phyloP scores from a whole-genome alignment of 2,888 invertebrate species.

The Flexamia atlantica region DNA sequence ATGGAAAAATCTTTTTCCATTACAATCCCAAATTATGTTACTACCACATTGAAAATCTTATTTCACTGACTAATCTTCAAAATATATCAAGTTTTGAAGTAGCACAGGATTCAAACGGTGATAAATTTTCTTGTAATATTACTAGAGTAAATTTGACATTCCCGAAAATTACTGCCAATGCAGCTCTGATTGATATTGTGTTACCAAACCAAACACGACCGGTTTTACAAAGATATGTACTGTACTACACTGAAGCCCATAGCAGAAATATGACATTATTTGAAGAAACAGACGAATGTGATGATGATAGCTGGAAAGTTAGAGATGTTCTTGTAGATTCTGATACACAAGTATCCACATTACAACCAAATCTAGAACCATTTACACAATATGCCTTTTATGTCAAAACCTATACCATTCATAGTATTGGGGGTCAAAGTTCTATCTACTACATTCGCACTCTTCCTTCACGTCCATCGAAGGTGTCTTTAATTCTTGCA shows the following conservation, averaged over 20 bases:
- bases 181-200: slow-evolving; percentile 66
- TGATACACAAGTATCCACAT: slow-evolving; percentile 61
- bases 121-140: slow-evolving; percentile 82
- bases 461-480: slow-evolving; percentile 73
- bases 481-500: slow-evolving; percentile 72
- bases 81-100: slow-evolving; percentile 78
- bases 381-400: slow-evolving; percentile 86
- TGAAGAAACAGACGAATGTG: slow-evolving; percentile 79
- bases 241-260: slow-evolving; percentile 80
- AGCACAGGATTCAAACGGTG: slow-evolving; percentile 82
- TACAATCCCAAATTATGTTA: slow-evolving; percentile 89
- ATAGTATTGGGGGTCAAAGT: slow-evolving; percentile 75
- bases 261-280: slow-evolving; percentile 76
- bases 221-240: slow-evolving; percentile 80
- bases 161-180: slow-evolving; percentile 60
- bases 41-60: slow-evolving; percentile 79
- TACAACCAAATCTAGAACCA: slow-evolving; percentile 77
- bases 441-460: slow-evolving; percentile 76
- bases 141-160: slow-evolving; percentile 75
- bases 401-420: slow-evolving; percentile 81
- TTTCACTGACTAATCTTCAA: slow-evolving; percentile 75
- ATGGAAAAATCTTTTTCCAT: slow-evolving; percentile 85
- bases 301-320: slow-evolving; percentile 74
- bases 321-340: slow-evolving; percentile 71
- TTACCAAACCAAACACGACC: slow-evolving; percentile 59